A percentile compares a stretch with the other conserved stretches of the same genome.
Evolutionary conservation across 2,797 vertebrate genomes (phyloP).

Genomic region (Cuniculus paca): DNA sequence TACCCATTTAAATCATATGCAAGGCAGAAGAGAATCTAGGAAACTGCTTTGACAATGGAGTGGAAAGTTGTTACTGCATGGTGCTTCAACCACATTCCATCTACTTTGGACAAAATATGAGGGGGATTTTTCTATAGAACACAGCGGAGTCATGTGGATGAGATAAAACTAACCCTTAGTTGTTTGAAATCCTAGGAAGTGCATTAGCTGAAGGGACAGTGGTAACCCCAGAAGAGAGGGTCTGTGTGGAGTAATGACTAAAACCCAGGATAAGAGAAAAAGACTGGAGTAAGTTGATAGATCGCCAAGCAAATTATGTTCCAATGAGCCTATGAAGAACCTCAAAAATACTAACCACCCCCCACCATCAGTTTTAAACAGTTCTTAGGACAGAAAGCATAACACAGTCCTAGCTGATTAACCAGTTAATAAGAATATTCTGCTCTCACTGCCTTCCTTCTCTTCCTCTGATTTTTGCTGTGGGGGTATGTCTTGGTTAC

Average conservation of each 20-base stretch:
- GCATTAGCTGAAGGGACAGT: not conserved
- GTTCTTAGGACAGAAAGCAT: not conserved
- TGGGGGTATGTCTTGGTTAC: not conserved
- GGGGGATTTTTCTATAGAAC: not conserved
- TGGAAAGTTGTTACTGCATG: not conserved
- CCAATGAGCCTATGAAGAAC: not conserved
- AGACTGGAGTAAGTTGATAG: not conserved
- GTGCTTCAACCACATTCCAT: not conserved
- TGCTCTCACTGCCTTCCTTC: not conserved
- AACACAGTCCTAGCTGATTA: not conserved
- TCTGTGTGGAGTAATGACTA: not conserved
- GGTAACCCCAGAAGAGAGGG: not conserved
- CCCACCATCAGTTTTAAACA: not conserved
- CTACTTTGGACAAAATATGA: not conserved
- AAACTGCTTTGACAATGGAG: not conserved
- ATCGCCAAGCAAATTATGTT: not conserved
- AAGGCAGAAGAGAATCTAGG: not conserved
- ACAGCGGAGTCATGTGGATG: not conserved
- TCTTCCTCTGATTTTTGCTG: not conserved
- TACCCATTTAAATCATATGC: not conserved
- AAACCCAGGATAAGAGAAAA: not conserved
- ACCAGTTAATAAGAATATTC: not conserved
- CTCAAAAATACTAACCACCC: not conserved
- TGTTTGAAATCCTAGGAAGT: slow-evolving; percentile 33
- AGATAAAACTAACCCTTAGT: not conserved